Base-by-base conservation (phyloP, 2,113 vertebrate genomes). In the Pangasianodon gigas region DNA sequence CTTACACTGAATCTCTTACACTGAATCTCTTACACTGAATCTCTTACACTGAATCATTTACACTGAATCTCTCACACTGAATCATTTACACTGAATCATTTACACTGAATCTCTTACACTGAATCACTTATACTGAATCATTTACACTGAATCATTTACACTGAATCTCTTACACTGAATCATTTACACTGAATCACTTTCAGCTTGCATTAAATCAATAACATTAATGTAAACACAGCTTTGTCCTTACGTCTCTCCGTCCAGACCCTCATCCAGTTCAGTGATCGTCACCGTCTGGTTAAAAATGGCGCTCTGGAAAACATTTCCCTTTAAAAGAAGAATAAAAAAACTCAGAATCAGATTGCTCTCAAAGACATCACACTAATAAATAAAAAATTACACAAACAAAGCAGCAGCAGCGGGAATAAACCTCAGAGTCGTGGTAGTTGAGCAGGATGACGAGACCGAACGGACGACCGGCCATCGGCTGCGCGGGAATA, bases 251-350 rank as follows among this genome's bases (percentile, higher is more conserved):
- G 96, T 96, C 93, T 96, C 96, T 92, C 96, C 96, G 29, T 96
- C 96, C 88, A 96, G 91, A 46, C 96, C 96, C 51, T 96, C 96
- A 24, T 96, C 96, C 82, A 48, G 85, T 88, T 96, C 96, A 8
- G 19, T 94, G 93, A 96, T 95, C 88, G 93, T 96, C 92, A 96
- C 95, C 0, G 96, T 96, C 94, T 96, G 95, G 94, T 96, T 96
- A 91, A 96, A 96, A 85, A 96, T 91, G 29, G 96, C 94, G 0
- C 93, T 95, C 91, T 96, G 96, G 91, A 95, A 96, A n/a, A 51
- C 37, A 8, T 80, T 93, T 24, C 95, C 96, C 96, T 96, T 79
- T 46, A 52, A 85, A 41, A 80, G 26, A 60, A 77, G 69, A 74
- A 37, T 8, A 2, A 87, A 54, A 56, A 48, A 51, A 1, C 16